phyloP scores from a whole-genome alignment of 2,888 invertebrate species.

The Biston betularia region DNA sequence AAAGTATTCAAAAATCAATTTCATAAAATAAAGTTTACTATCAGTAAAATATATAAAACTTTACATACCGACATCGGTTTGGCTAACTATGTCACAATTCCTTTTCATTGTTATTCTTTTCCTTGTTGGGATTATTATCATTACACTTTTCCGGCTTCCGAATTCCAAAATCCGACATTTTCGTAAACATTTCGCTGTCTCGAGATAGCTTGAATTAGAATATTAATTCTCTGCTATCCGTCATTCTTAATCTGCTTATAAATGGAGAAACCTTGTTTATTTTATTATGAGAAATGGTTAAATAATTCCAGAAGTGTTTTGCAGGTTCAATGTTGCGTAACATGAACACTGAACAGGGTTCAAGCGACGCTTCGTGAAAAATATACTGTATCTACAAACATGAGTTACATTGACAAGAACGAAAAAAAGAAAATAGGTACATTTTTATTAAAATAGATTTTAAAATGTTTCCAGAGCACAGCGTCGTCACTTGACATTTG shows the following conservation, averaged over 20 bases:
- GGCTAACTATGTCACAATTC: neutral
- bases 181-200: conserved; percentile 25
- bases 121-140: conserved; percentile 23
- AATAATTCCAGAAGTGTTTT: conserved; percentile 8
- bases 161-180: conserved; percentile 25
- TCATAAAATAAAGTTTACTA: too few relatives aligned
- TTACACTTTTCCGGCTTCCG: conserved; percentile 29
- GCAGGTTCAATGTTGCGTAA: neutral
- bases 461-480: too few relatives aligned
- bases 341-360: neutral
- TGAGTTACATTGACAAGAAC: neutral
- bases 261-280: conserved; percentile 38
- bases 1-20: too few relatives aligned
- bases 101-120: conserved; percentile 18
- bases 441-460: too few relatives aligned
- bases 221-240: conserved; percentile 41
- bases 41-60: too few relatives aligned
- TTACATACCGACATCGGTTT: neutral
- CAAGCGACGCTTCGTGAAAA: neutral
- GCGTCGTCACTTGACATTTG: too few relatives aligned
- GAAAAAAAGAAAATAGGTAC: too few relatives aligned
- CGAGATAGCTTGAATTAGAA: conserved; percentile 34
- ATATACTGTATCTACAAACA: neutral
- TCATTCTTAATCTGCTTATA: conserved; percentile 47
- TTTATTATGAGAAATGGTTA: conserved; percentile 14